phyloP scores from a whole-genome alignment of 2,797 vertebrate species.

The Anguilla obscura region DNA sequence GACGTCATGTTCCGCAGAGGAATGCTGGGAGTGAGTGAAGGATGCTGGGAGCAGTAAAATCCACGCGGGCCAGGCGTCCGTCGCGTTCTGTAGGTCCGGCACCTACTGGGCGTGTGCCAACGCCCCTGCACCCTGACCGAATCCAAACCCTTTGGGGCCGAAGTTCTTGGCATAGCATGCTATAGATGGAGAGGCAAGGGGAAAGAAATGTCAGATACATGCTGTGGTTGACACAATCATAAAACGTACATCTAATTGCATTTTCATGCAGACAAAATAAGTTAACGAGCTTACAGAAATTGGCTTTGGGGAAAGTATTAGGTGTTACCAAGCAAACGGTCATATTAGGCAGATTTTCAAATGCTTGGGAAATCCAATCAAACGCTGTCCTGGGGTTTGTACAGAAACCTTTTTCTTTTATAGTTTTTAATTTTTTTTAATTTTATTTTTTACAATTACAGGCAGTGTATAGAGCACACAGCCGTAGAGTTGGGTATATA shows the following conservation, averaged over 20 bases:
- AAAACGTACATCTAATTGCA: neutral
- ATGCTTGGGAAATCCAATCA: neutral
- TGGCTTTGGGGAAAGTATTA: neutral
- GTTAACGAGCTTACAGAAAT: neutral
- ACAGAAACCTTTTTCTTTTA: neutral
- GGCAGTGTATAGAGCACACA: neutral
- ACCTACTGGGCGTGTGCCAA: conserved; percentile 87
- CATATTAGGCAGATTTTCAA: neutral
- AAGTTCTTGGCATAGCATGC: conserved; percentile 96
- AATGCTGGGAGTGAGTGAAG: conserved; percentile 30
- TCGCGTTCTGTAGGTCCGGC: conserved; percentile 6
- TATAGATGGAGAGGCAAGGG: conserved; percentile 55
- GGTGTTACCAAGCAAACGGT: neutral
- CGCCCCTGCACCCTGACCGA: conserved; percentile 91
- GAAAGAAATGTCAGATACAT: neutral
- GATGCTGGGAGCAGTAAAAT: conserved; percentile 40
- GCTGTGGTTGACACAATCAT: neutral
- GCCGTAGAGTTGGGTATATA: neutral
- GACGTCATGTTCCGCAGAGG: conserved; percentile 9
- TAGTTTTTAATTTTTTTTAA: neutral
- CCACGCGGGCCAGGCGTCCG: conserved; percentile 8
- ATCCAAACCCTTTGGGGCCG: conserved; percentile 95
- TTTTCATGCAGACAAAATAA: neutral
- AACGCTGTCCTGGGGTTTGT: neutral
- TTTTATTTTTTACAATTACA: neutral